Percentiles rank a stretch among this genome's conserved stretches.
Evolutionary conservation across 1,140 invertebrate species (phyloP).

Genomic region (Drosophila persimilis): DNA sequence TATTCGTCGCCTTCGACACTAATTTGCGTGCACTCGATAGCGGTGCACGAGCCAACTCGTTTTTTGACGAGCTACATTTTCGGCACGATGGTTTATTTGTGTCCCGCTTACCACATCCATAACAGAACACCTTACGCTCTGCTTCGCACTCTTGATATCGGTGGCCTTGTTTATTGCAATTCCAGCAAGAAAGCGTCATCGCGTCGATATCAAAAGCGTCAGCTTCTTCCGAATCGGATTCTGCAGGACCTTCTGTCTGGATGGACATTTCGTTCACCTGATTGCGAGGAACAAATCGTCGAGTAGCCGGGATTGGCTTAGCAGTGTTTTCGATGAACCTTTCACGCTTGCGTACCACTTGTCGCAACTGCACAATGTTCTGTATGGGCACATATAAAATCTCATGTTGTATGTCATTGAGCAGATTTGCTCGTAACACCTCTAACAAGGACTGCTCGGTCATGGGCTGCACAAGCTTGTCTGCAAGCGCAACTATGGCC

Average conservation of each 20-base stretch:
- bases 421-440: constrained; percentile 4
- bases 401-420: not conserved
- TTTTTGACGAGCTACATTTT: not conserved
- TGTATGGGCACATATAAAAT: not conserved
- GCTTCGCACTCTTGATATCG: constrained; percentile 1
- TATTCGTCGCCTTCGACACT: not conserved
- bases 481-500: not conserved
- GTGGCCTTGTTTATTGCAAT: not conserved
- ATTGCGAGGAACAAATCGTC: too few relatives aligned
- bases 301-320: too few relatives aligned
- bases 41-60: not conserved
- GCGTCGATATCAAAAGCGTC: too few relatives aligned
- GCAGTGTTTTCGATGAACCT: not conserved
- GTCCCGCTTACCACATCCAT: too few relatives aligned
- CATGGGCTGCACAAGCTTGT: not conserved
- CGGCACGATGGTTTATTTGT: too few relatives aligned
- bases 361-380: not conserved
- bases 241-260: too few relatives aligned
- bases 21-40: not conserved
- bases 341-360: constrained; percentile 5
- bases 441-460: constrained; percentile 4
- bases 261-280: too few relatives aligned
- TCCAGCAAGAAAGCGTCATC: not conserved
- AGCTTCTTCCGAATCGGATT: too few relatives aligned
- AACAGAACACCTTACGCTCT: not conserved